These are phyloP conservation scores for Oscheius sp. DNA, from an alignment of 2,888 invertebrate genomes.

Conservation along the genomic window DNA sequence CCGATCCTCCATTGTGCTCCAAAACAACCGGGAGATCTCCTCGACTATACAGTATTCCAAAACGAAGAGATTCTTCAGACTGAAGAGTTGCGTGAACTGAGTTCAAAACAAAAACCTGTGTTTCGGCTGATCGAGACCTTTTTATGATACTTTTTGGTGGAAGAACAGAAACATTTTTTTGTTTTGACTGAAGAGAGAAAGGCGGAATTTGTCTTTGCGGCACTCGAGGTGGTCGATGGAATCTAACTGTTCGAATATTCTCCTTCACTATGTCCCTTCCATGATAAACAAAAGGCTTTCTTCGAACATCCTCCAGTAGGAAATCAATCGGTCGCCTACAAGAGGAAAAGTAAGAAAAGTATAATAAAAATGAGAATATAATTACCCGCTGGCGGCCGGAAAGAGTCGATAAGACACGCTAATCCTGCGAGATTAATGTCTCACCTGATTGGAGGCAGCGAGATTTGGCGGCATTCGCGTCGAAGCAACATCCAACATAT, in stretches of 20 bases:
- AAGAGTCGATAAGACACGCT: not conserved
- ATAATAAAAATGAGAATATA: not conserved
- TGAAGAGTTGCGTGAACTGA: not conserved
- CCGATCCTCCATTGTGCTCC: slow-evolving; percentile 42
- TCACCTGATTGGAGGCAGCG: slow-evolving; percentile 8
- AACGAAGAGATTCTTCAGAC: slow-evolving; percentile 40
- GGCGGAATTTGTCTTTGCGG: slow-evolving; percentile 16
- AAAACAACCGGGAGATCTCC: slow-evolving; percentile 47
- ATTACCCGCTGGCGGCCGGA: not conserved
- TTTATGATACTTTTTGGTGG: slow-evolving; percentile 5
- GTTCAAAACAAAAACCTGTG: not conserved
- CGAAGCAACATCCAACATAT: no score
- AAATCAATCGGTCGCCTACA: slow-evolving; percentile 23
- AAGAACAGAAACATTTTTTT: slow-evolving; percentile 17
- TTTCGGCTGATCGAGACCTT: slow-evolving; percentile 20
- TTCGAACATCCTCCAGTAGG: slow-evolving; percentile 25
- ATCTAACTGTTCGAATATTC: slow-evolving; percentile 44
- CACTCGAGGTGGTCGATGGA: slow-evolving; percentile 31
- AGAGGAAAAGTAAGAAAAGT: not conserved
- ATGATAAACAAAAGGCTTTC: slow-evolving; percentile 34
- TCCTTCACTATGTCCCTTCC: slow-evolving; percentile 47
- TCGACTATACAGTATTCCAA: slow-evolving; percentile 37
- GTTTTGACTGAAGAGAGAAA: slow-evolving; percentile 12
- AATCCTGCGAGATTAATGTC: not conserved
- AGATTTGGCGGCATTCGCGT: slow-evolving; percentile 23